Evolutionary conservation across 2,888 invertebrate species (phyloP).

Genomic region (Cephonodes hylas): DNA sequence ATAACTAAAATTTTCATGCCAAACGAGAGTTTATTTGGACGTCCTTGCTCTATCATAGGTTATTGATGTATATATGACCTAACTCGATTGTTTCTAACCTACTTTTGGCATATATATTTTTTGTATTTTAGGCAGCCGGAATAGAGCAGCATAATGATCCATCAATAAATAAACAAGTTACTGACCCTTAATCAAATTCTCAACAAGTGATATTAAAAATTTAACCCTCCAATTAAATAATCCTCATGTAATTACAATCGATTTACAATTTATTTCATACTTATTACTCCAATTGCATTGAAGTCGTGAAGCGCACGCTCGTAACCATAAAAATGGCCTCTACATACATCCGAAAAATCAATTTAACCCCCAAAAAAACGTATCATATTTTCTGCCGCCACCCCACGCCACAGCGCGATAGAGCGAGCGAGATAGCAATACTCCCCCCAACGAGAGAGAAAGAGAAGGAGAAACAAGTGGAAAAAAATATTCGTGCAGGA

Average conservation of each 20-base stretch:
- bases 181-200: too few species aligned
- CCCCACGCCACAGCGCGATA: constrained; percentile 65
- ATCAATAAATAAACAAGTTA: too few species aligned
- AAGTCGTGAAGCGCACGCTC: constrained; percentile 7
- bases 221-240: too few species aligned
- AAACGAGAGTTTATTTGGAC: too few species aligned
- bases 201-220: too few species aligned
- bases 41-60: too few species aligned
- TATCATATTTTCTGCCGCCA: constrained; percentile 77
- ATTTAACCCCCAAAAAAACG: constrained; percentile 76
- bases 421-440: constrained; percentile 45
- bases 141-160: too few species aligned
- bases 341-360: constrained; percentile 75
- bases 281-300: not conserved
- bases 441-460: constrained; percentile 10
- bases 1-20: too few species aligned
- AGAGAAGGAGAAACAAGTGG: constrained; percentile 60
- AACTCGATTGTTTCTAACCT: too few species aligned
- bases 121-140: too few species aligned
- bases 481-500: constrained; percentile 64
- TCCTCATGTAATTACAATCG: not conserved
- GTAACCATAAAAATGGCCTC: constrained; percentile 63
- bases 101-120: too few species aligned
- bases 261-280: not conserved
- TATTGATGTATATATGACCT: too few species aligned